These are phyloP conservation scores for Haliaeetus leucogaster DNA, from an alignment of 2,113 vertebrate genomes.

Conservation along the genomic window DNA sequence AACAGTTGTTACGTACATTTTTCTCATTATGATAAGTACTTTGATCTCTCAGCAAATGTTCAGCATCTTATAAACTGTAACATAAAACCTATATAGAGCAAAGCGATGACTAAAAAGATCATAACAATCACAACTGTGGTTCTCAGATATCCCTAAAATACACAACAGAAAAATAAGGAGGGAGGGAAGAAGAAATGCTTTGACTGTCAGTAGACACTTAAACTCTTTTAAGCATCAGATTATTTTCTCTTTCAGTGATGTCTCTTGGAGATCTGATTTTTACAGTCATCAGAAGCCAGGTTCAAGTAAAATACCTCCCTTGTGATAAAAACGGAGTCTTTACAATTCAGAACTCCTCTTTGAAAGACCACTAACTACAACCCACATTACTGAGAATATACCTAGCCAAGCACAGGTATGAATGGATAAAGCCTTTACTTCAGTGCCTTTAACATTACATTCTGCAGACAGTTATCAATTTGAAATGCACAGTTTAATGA, in stretches of 20 bases:
- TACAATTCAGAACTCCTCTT: slow-evolving; percentile 25
- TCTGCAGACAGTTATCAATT: neutral
- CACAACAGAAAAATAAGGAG: neutral
- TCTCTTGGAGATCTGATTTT: neutral
- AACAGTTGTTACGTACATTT: neutral
- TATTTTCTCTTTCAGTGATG: slow-evolving; percentile 17
- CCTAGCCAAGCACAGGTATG: neutral
- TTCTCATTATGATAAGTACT: slow-evolving; percentile 31
- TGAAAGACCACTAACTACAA: neutral
- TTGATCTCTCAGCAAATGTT: slow-evolving; percentile 33
- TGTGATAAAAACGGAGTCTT: neutral
- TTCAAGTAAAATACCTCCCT: neutral
- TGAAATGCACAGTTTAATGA: slow-evolving; percentile 26
- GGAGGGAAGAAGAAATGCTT: neutral
- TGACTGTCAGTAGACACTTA: neutral
- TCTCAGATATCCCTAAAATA: neutral
- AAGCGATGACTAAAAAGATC: neutral
- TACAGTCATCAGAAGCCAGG: neutral
- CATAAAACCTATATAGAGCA: neutral
- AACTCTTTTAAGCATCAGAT: neutral
- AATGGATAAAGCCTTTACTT: slow-evolving; percentile 5
- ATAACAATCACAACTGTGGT: neutral
- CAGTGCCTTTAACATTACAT: neutral
- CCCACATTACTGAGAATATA: neutral
- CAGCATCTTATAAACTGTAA: slow-evolving; percentile 4